Base-by-base conservation (phyloP, 2,888 invertebrate genomes). In the Barypeithes pellucidus region DNA sequence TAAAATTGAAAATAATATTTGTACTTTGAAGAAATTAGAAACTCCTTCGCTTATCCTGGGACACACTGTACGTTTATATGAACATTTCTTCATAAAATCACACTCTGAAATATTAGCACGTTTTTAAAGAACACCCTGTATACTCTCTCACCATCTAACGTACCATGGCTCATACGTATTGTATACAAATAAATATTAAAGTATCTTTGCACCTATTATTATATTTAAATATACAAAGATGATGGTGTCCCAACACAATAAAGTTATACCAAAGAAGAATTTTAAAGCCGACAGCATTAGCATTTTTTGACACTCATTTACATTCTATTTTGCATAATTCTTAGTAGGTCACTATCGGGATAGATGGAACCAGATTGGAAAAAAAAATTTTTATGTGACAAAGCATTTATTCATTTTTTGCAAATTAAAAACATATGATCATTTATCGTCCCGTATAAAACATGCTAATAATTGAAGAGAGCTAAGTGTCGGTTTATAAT, bases 171-270 rank as follows among this genome's bases (percentile, higher is more conserved):
- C n/a, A n/a, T n/a, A n/a, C n/a, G n/a, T n/a, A n/a, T 67, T 67
- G 57, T 72, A 67, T 67, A 72, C 47, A 72, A 66, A 66, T 66
- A 59, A 45, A 59, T 33, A 67, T 67, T 52, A 59, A 66, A 57
- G 57, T 39, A 50, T 29, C 29, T 54, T 54, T 16, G 52, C 29
- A 29, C 52, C 29, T 54, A 54, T 54, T 50, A 16, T 45, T 62
- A 65, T 65, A 71, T 62, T 62, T 62, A 47, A 62, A 47, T 18
- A 62, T 71, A 47, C 45, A 71, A 65, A 59, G 18, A 68, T 61
- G 50, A 61, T 24, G 22, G 68, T 60, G 50, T 47, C 41, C 20
- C 45, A 68, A 68, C 22, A 68, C 60, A 47, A 68, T 59, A 61
- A 45, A 33, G 16, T 11, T 24, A 52, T 50, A 65, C 65, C 24